These are phyloP conservation scores for Trididemnum clinides DNA, from an alignment of 23 tunicate species.

Conservation along the genomic window DNA sequence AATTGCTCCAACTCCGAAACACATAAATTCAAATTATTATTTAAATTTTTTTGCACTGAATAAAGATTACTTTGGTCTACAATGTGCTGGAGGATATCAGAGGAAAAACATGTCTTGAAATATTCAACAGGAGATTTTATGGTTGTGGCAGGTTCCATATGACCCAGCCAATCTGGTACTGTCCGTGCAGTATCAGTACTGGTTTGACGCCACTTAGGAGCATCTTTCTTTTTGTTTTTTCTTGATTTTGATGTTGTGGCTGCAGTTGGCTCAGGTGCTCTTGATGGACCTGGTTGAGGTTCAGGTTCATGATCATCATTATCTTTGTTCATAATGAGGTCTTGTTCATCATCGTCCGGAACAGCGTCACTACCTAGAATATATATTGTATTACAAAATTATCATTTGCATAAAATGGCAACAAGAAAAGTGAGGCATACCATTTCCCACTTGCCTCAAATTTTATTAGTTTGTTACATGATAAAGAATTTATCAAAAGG, in stretches of 20 bases:
- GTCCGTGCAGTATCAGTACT: not conserved
- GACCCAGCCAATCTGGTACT: not conserved
- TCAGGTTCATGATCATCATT: too few species aligned
- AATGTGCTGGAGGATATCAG: not conserved
- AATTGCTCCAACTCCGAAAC: not conserved
- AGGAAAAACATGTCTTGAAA: not conserved
- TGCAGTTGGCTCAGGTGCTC: not conserved
- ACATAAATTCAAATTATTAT: not conserved
- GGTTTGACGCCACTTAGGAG: not conserved
- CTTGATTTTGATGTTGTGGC: not conserved
- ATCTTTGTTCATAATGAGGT: not conserved
- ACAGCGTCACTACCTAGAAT: not conserved
- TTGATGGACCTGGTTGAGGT: not conserved
- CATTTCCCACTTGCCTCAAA: too few species aligned
- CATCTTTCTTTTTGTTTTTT: too few species aligned
- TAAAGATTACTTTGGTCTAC: not conserved
- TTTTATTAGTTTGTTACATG: too few species aligned
- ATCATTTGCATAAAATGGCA: too few species aligned
- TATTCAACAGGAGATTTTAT: slow-evolving; percentile 9
- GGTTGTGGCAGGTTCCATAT: not conserved
- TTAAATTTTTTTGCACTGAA: not conserved
- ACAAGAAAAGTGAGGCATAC: too few species aligned
- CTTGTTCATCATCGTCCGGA: not conserved
- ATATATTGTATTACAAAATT: too few species aligned
- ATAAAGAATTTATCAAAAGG: too few species aligned